Evolutionary conservation across 2,888 invertebrate species (phyloP).

Genomic region (Cylloceria caligata): DNA sequence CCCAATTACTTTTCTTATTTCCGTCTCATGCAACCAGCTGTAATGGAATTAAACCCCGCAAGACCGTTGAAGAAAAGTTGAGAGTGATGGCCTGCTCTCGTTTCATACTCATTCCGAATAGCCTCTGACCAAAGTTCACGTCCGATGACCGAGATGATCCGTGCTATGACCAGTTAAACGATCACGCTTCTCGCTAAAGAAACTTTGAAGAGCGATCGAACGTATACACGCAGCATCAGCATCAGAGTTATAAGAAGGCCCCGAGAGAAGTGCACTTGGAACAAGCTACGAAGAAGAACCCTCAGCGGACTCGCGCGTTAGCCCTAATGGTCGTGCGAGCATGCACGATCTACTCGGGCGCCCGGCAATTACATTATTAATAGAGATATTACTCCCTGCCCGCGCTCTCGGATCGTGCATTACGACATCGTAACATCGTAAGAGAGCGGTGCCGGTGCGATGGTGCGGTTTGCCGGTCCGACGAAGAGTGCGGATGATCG

Average conservation of each 20-base stretch:
- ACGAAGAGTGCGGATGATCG: constrained; percentile 46
- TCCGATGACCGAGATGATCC: constrained; percentile 56
- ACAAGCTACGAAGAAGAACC: constrained; percentile 54
- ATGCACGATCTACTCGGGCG: constrained; percentile 76
- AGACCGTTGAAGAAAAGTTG: neutral
- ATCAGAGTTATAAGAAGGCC: constrained; percentile 6
- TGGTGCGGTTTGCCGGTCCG: constrained; percentile 39
- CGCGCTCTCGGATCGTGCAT: constrained; percentile 71
- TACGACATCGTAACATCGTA: constrained; percentile 78
- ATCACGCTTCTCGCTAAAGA: constrained; percentile 28
- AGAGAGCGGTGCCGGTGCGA: constrained; percentile 70
- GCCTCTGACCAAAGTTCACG: constrained; percentile 15
- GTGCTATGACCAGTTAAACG: constrained; percentile 60
- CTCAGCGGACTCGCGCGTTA: constrained; percentile 60
- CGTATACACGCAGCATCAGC: constrained; percentile 37
- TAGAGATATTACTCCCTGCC: constrained; percentile 81
- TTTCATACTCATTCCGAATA: neutral
- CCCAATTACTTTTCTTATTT: too few relatives aligned
- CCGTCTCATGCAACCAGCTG: neutral
- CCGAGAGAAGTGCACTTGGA: constrained; percentile 37
- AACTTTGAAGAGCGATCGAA: constrained; percentile 54
- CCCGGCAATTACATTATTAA: constrained; percentile 82
- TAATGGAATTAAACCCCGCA: neutral
- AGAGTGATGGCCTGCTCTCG: neutral
- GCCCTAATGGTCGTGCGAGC: constrained; percentile 75